Evolutionary conservation across 2,888 invertebrate species (phyloP).

Genomic region (Agrotis segetum): DNA sequence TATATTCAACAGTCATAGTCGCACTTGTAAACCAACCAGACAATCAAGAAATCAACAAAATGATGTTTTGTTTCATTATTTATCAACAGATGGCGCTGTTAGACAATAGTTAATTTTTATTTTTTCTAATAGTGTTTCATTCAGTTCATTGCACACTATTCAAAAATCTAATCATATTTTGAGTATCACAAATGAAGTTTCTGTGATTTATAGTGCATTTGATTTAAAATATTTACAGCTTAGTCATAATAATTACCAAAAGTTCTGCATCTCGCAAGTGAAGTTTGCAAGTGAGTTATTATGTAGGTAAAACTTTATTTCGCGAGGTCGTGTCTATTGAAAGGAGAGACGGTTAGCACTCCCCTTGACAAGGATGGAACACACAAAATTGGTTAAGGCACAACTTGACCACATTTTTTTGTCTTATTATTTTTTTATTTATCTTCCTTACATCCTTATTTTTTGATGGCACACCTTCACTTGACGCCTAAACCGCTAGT

Average conservation of each 20-base stretch:
- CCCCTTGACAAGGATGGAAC: slow-evolving; percentile 98
- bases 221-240: too few relatives aligned
- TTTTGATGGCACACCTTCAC: too few relatives aligned
- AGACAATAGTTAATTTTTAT: too few relatives aligned
- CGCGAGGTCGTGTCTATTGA: slow-evolving; percentile 95
- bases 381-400: slow-evolving; percentile 80
- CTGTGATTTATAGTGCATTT: background rate
- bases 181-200: accelerated
- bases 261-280: slow-evolving; percentile 66
- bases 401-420: slow-evolving; percentile 77
- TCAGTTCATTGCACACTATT: background rate
- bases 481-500: too few relatives aligned
- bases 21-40: too few relatives aligned
- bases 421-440: too few relatives aligned
- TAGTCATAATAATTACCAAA: background rate
- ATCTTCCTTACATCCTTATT: too few relatives aligned
- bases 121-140: background rate
- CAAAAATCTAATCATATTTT: background rate
- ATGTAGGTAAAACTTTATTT: background rate
- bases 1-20: too few relatives aligned
- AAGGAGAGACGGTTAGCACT: slow-evolving; percentile 99
- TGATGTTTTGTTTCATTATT: background rate
- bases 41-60: background rate
- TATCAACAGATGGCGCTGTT: slow-evolving; percentile 65
- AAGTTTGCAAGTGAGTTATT: slow-evolving; percentile 53